Evolutionary conservation across 2,113 vertebrate species (phyloP), one percentile per base, ranked within the genome.

Genomic region (Synodontis membranacea): DNA sequence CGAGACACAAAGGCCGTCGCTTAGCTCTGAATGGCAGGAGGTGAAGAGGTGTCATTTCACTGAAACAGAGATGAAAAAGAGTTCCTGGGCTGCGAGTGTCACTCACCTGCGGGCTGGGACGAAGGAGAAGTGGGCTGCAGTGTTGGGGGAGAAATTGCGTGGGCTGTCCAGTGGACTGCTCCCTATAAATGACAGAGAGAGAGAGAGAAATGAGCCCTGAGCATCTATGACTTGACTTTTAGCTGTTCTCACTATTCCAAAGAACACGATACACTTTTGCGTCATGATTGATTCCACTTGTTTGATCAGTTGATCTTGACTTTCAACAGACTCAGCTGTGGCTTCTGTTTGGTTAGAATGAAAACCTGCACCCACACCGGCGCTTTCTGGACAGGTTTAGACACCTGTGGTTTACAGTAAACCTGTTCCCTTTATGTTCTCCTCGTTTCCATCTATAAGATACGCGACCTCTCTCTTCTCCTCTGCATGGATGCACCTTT

Each of bases 101-200:
- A 84, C 96, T 97, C 94, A 99, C 98, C 98, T 99, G 91, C 98
- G 96, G 19, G 97, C 96, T 87, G 97, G 97, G 89, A 97, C 94
- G 89, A 99, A 99, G 92, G 97, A 98, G 95, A 99, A 99, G 91
- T 99, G 98, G 88, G 96, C 97, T 46, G 97, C 97, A n/a, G 97
- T 94, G 96, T 94, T 99, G 50, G 98, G 98, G 91, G 98, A 99
- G 92, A 99, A 99, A 94, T 98, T 99, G 56, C 98, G 95, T 83
- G 98, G 98, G 88, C 98, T 99, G 92, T 99, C 98, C 95, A 97
- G 91, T 5, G 98, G 98, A 92, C 98, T 99, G 94, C 96, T 96
- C 81, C 97, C 98, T 99, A 94, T 88, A 89, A 68, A 48, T 2
- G 54, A 84, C 21, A 83, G 37, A 46, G 5, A 85, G 25, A 83